phyloP scores from a whole-genome alignment of 2,797 vertebrate species.

The Botia kubotai region DNA sequence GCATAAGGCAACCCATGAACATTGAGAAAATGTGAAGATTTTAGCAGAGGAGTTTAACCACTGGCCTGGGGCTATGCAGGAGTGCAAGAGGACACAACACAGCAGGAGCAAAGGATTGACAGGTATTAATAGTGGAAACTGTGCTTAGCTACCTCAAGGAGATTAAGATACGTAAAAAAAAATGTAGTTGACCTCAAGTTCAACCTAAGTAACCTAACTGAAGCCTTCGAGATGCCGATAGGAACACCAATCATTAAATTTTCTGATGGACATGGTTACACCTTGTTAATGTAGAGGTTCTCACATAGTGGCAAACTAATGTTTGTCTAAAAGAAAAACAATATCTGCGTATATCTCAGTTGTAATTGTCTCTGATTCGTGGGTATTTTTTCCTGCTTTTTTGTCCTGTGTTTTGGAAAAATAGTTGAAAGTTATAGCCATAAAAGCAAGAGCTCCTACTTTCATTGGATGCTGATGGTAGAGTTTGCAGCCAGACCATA shows the following conservation, averaged over 20 bases:
- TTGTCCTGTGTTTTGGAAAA: constrained; percentile 31
- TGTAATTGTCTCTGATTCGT: constrained; percentile 21
- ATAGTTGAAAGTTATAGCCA: constrained; percentile 40
- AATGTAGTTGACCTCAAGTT: no score
- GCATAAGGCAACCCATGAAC: neutral
- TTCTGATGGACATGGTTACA: neutral
- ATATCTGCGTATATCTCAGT: neutral
- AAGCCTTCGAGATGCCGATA: neutral
- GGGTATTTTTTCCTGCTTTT: constrained; percentile 8
- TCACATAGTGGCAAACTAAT: constrained; percentile 7
- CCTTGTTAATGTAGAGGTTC: neutral
- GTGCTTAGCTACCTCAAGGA: neutral
- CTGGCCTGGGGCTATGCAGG: neutral
- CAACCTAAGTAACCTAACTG: constrained; percentile 36
- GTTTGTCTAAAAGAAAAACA: constrained; percentile 9
- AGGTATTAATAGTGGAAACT: neutral
- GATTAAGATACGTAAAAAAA: neutral
- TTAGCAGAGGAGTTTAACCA: neutral
- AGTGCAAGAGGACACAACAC: neutral
- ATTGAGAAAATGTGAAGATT: neutral
- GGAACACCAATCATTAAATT: neutral
- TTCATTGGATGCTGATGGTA: constrained; percentile 33
- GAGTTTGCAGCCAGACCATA: constrained; percentile 36
- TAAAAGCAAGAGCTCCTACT: constrained; percentile 51
- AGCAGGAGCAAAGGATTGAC: neutral